Conservation (phyloP, 2,113 vertebrate genomes). For the Acanthochromis polyacanthus region DNA sequence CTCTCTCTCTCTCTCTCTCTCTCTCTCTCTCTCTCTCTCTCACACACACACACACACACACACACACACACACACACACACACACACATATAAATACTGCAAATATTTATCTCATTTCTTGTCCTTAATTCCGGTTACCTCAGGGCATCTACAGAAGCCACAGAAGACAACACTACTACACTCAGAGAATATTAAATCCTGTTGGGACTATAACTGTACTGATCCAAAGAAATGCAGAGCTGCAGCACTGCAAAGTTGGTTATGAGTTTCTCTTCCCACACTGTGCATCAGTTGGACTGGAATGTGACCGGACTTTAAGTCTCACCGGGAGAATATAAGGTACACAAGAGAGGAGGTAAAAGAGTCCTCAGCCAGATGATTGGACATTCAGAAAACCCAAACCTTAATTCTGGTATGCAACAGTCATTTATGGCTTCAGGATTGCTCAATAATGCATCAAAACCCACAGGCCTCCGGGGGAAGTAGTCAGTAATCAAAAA, state of each 20-base stretch:
- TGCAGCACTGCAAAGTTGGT: slow-evolving; percentile 17
- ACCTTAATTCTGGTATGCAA: slow-evolving; percentile 64
- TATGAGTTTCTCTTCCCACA: slow-evolving; percentile 5
- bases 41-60: background rate
- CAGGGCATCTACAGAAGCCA: slow-evolving; percentile 27
- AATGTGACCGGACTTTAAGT: slow-evolving; percentile 22
- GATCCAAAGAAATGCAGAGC: slow-evolving; percentile 10
- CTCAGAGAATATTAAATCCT: slow-evolving; percentile 31
- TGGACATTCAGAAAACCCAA: slow-evolving; percentile 55
- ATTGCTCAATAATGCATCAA: slow-evolving; percentile 84
- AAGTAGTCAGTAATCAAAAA: slow-evolving; percentile 82
- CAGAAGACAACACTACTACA: slow-evolving; percentile 25
- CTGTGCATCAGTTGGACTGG: slow-evolving; percentile 28
- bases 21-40: slow-evolving; percentile 20
- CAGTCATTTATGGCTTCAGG: slow-evolving; percentile 71
- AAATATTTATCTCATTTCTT: slow-evolving; percentile 51
- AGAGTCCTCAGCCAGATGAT: slow-evolving; percentile 37
- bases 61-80: too few relatives aligned
- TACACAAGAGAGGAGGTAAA: slow-evolving; percentile 1
- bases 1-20: too few relatives aligned
- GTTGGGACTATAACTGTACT: slow-evolving; percentile 3
- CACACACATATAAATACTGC: slow-evolving; percentile 24
- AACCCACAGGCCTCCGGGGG: slow-evolving; percentile 71
- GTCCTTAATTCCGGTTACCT: slow-evolving; percentile 48
- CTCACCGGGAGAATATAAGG: slow-evolving; percentile 40